Evolutionary conservation across 2,888 invertebrate genomes (phyloP).

Genomic region (Cyrtodaria siliqua): DNA sequence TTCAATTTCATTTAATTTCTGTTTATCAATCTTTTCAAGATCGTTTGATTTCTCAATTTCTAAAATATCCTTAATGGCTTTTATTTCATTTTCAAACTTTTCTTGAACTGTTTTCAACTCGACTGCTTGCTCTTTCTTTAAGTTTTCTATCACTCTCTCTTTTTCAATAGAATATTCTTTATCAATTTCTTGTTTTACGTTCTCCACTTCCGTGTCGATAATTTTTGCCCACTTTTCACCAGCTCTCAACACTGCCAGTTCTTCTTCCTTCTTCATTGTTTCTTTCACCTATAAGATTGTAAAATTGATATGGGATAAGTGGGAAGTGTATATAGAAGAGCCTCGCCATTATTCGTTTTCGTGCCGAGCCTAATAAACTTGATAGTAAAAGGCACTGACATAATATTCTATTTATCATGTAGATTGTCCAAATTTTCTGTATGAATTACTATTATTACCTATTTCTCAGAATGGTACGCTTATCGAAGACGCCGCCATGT

Average conservation of each 20-base stretch:
- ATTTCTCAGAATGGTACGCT: too few relatives aligned
- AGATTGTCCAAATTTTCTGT: too few relatives aligned
- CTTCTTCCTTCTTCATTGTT: slow-evolving; percentile 34
- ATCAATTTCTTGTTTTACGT: slow-evolving; percentile 31
- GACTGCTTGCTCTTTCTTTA: slow-evolving; percentile 21
- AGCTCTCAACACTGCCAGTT: slow-evolving; percentile 33
- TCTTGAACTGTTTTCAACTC: slow-evolving; percentile 29
- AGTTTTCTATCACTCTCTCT: slow-evolving; percentile 18
- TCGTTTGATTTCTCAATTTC: slow-evolving; percentile 60
- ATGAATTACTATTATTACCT: too few relatives aligned
- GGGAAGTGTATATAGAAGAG: too few relatives aligned
- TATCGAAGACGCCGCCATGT: too few relatives aligned
- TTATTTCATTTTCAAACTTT: slow-evolving; percentile 53
- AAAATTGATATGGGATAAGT: too few relatives aligned
- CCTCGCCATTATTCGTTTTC: too few relatives aligned
- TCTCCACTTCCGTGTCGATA: slow-evolving; percentile 42
- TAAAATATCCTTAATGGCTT: slow-evolving; percentile 51
- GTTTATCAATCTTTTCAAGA: slow-evolving; percentile 55
- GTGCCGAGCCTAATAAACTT: too few relatives aligned
- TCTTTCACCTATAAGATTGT: slow-evolving; percentile 30
- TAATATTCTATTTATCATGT: too few relatives aligned
- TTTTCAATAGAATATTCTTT: slow-evolving; percentile 22
- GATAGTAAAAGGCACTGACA: too few relatives aligned
- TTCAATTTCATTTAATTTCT: slow-evolving; percentile 58
- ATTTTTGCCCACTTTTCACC: slow-evolving; percentile 35